Conservation (phyloP, 2,888 invertebrate species). For the Tromatobia lineatoria region DNA sequence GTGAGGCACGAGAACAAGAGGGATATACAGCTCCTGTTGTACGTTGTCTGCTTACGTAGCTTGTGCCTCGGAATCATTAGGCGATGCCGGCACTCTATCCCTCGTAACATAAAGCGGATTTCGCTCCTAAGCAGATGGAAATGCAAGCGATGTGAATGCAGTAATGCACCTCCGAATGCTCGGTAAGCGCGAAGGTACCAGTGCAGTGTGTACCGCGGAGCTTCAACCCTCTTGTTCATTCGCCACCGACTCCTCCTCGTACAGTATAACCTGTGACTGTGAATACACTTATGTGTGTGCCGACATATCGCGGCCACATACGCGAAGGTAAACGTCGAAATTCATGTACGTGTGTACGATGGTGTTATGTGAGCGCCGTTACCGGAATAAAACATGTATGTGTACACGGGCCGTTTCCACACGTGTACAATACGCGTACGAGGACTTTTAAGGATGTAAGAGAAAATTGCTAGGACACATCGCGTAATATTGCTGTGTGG, state of each 20-base stretch:
- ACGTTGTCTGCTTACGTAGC: slow-evolving; percentile 47
- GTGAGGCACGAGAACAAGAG: slow-evolving; percentile 21
- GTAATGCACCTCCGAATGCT: slow-evolving; percentile 76
- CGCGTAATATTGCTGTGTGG: slow-evolving; percentile 49
- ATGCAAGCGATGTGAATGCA: slow-evolving; percentile 79
- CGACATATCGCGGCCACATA: slow-evolving; percentile 15
- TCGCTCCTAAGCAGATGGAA: slow-evolving; percentile 82
- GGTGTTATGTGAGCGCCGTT: slow-evolving; percentile 28
- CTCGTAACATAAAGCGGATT: slow-evolving; percentile 83
- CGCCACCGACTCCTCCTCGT: slow-evolving; percentile 21
- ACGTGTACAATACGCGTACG: background rate
- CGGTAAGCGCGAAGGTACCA: slow-evolving; percentile 45
- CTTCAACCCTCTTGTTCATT: slow-evolving; percentile 46
- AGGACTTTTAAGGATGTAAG: background rate
- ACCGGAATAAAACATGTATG: slow-evolving; percentile 3
- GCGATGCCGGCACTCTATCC: slow-evolving; percentile 75
- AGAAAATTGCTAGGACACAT: slow-evolving; percentile 25
- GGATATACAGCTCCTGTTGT: slow-evolving; percentile 1
- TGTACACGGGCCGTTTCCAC: background rate
- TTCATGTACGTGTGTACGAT: slow-evolving; percentile 29
- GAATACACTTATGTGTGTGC: slow-evolving; percentile 11
- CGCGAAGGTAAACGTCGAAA: slow-evolving; percentile 35
- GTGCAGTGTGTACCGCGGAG: slow-evolving; percentile 37
- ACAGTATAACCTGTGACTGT: background rate
- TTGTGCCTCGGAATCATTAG: slow-evolving; percentile 69